Evolutionary conservation across 2,113 vertebrate genomes (phyloP), one percentile per base, ranked within the genome.

Genomic region (Procavia capensis): DNA sequence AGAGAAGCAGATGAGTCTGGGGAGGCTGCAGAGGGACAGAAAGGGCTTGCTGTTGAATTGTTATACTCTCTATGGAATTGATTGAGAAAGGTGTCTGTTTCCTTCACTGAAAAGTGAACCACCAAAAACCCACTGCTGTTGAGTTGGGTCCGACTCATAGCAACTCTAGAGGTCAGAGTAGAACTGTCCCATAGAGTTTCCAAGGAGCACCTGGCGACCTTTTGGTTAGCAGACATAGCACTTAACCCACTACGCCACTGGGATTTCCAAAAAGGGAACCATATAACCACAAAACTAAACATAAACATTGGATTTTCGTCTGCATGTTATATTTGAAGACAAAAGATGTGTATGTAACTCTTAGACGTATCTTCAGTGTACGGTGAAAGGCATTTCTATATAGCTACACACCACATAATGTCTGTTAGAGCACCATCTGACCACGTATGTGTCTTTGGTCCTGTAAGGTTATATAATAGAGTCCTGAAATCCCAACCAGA

Each of bases 291-390:
- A 95, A 91, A 75, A 10, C 11, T 79, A 78, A 97, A 88, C 17
- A 78, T 76, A 20, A n/a, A n/a, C 85, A 16, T 90, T 94, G 27
- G 43, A 50, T 63, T 89, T 95, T 61, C 5, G 90, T 85, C n/a
- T 90, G 10, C 63, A 27, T 93, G 43, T 93, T 82, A n/a, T n/a
- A 63, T 79, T 94, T 41, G 89, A 96, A 95, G 66, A 83, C 20
- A 86, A 89, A 88, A 47, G n/a, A 64, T 7, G 61, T 79, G 27
- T 59, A 59, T 76, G 13, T 45, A 74, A 75, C 76, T 83, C 54
- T 91, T 50, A 34, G 91, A 92, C 88, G 45, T 82, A 94, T 36
- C 17, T 88, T 94, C 3, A 43, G 1, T 85, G 6, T 95, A 64
- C 90, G 81, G 83, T 94, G 59, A 57, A 80, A 92, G 79, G 25